Evolutionary conservation across 2,113 vertebrate species (phyloP).

Genomic region (Vimba vimba): DNA sequence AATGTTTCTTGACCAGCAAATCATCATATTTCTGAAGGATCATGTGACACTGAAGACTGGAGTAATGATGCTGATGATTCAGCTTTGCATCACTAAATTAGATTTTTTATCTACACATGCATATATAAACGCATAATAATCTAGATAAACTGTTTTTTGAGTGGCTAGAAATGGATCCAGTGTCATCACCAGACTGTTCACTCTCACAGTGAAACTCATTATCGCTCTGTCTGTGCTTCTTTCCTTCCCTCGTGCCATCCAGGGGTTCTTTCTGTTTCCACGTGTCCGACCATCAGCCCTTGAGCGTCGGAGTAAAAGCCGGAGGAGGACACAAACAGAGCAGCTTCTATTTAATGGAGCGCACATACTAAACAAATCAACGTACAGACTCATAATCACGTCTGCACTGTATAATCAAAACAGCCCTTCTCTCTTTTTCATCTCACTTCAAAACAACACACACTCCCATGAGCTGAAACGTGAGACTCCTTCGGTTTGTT

Average conservation of each 20-base stretch:
- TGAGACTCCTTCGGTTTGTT: conserved; percentile 18
- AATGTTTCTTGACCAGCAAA: too few species aligned
- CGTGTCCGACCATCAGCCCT: not conserved
- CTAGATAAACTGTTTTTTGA: not conserved
- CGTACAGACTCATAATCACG: not conserved
- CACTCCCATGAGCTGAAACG: not conserved
- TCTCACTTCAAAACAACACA: conserved; percentile 9
- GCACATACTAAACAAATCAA: conserved; percentile 13
- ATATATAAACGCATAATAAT: too few species aligned
- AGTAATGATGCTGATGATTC: too few species aligned
- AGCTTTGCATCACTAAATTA: too few species aligned
- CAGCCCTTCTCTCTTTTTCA: not conserved
- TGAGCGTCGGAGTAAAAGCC: not conserved
- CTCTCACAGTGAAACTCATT: not conserved
- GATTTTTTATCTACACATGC: too few species aligned
- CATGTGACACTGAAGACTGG: too few species aligned
- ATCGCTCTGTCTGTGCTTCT: not conserved
- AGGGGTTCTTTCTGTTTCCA: not conserved
- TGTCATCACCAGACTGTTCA: not conserved
- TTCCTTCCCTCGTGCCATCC: not conserved
- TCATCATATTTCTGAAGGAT: too few species aligned
- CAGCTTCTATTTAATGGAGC: not conserved
- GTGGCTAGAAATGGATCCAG: not conserved
- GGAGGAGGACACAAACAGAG: not conserved
- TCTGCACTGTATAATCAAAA: not conserved